phyloP scores from a whole-genome alignment of 2,888 invertebrate species.

The Nomada fucata region DNA sequence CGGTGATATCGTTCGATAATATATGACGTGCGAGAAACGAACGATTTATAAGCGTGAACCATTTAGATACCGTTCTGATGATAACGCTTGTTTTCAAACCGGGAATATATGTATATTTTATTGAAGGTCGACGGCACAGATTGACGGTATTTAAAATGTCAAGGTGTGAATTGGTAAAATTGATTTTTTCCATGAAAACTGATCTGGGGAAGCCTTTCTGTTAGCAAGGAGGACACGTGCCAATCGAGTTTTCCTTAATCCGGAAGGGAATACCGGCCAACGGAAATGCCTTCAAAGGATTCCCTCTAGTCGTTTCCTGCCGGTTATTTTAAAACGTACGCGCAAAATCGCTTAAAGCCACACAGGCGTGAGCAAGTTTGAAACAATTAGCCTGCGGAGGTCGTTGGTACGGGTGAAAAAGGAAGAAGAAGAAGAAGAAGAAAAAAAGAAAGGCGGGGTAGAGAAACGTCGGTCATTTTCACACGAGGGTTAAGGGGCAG shows the following conservation, averaged over 20 bases:
- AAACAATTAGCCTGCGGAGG: neutral
- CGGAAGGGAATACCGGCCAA: constrained; percentile 63
- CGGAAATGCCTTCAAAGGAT: constrained; percentile 69
- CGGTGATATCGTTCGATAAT: no score
- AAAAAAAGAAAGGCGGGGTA: neutral
- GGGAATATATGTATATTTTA: no score
- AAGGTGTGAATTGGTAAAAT: no score
- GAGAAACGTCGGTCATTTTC: constrained; percentile 20
- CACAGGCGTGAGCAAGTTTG: no score
- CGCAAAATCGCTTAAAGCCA: constrained; percentile 6
- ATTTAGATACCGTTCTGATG: neutral
- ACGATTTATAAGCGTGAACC: no score
- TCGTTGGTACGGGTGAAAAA: neutral
- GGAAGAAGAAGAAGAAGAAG: neutral
- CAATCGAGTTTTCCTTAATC: constrained; percentile 59
- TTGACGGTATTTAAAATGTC: no score
- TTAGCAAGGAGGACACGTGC: constrained; percentile 35
- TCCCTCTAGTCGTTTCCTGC: constrained; percentile 56
- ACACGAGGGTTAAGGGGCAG: constrained; percentile 21
- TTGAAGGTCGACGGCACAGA: no score
- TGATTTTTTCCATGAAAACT: neutral
- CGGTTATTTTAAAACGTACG: constrained; percentile 13
- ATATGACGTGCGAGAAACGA: no score
- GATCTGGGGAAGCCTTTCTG: constrained; percentile 47
- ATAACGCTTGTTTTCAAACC: neutral